phyloP scores from a whole-genome alignment of 2,113 vertebrate genomes.

The Hiodon alosoides region DNA sequence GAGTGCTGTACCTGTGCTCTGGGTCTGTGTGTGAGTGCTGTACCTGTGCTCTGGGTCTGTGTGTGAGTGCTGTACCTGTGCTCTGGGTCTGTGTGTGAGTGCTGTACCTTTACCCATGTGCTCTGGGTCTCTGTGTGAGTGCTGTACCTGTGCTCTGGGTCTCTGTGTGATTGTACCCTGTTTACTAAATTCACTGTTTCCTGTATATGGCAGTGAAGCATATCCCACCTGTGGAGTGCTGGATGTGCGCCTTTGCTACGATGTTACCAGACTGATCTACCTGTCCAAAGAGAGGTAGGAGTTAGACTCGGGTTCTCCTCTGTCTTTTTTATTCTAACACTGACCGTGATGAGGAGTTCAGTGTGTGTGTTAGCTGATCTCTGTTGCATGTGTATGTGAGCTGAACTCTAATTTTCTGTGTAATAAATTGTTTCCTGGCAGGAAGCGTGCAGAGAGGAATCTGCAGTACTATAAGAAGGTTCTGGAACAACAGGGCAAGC shows the following conservation, averaged over 20 bases:
- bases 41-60: too few species aligned
- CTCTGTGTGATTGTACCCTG: not conserved
- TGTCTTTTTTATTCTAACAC: not conserved
- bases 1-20: too few species aligned
- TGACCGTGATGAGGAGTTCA: not conserved
- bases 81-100: too few species aligned
- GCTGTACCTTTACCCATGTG: too few species aligned
- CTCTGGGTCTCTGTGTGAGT: not conserved
- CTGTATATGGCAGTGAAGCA: conserved; percentile 65
- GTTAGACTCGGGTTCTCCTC: too few species aligned
- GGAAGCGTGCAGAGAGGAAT: conserved; percentile 78
- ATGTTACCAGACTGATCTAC: conserved; percentile 74
- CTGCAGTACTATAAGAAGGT: conserved; percentile 72
- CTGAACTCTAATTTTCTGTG: not conserved
- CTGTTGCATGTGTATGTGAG: not conserved
- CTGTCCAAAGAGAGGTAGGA: conserved; percentile 76
- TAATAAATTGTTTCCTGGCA: conserved; percentile 37
- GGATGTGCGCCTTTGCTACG: conserved; percentile 74
- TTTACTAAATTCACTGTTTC: not conserved
- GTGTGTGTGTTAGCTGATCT: not conserved
- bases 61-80: too few species aligned
- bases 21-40: too few species aligned
- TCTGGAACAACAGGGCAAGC: conserved; percentile 55
- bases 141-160: not conserved
- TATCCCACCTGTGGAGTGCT: conserved; percentile 76